Base-by-base conservation (phyloP, 30 jellyfish, hydroid and myxozoan genomes). In the Rhopilema esculentum region DNA sequence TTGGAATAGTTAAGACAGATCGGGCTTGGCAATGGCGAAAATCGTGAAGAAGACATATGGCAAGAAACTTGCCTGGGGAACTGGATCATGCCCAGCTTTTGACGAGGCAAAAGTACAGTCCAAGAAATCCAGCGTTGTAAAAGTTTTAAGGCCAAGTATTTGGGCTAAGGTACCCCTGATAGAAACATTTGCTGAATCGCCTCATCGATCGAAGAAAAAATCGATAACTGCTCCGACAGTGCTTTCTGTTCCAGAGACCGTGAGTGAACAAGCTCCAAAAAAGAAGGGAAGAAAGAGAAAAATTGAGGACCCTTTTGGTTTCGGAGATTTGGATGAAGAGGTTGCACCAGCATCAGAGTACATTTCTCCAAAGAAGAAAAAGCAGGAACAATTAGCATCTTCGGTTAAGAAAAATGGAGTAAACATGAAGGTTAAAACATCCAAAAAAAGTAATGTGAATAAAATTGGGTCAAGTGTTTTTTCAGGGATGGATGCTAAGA, bases 131-230 rank as follows among this genome's bases (percentile, higher is more conserved):
- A 68, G 68, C 32, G 85, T 79, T 0, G 28, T 67, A 53, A 83
- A 83, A 53, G 49, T 81, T 0, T 33, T 68, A 67, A 73, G 91
- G 61, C 91, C 91, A 8, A 83, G 85, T 23, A 83, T 83, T 22
- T 83, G 91, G 91, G 91, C 91, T 12, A 83, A 83, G 40, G 91
- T 83, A 2, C 91, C 91, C 2, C 49, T 83, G 48, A 27, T 83
- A 40, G 91, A 83, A 51, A 24, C 91, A 6, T 69, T 68, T 20
- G 49, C 86, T 26, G 86, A 76, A 26, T 50, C 91, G 24, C 91
- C 91, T 19, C 91, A 69, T 32, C 52, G 57, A 61, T 32, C 74
- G 1, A 69, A 69, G 79, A 69, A 68, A 67, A 79, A 63, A 77
- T 50, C 25, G 19, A 23, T 23, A 18, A 27, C 70, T n/a, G 22